Evolutionary conservation across 2,113 vertebrate genomes (phyloP), one percentile per base, ranked within the genome.

Genomic region (Leucoraja erinaceus): DNA sequence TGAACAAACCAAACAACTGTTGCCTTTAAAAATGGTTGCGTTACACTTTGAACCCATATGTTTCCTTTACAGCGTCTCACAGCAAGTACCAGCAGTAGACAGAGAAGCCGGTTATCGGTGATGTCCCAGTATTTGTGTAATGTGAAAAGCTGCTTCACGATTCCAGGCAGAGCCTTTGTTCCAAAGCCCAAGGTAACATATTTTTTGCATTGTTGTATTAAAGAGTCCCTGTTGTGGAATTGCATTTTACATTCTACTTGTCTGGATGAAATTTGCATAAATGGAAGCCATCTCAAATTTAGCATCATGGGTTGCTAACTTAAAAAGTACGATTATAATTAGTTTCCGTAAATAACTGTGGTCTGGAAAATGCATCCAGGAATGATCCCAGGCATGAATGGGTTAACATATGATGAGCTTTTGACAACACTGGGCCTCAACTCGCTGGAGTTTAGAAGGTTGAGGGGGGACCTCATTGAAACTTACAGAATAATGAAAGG

Each of bases 101-200:
- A 99, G 92, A 97, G 98, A 59, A 98, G 98, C 93, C 97, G 99
- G 31, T 96, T 99, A 77, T 99, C 99, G 63, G 8, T 99, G 92
- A 98, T 99, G 98, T 96, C 98, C 79, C 99, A 99, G 95, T 96
- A 98, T 94, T 97, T 99, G 93, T 98, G 98, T 94, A 95, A 92
- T 0, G 98, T 99, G 54, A 95, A 94, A 83, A 97, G 94, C 94
- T 93, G 97, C 94, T 98, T 99, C 59, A 94, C 96, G 56, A 99
- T 99, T 95, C 97, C 98, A 0, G 98, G 98, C 33, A 94, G 94
- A 93, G 98, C 98, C 74, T 99, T 99, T 77, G 94, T 99, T 93
- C 99, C 99, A 93, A 98, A 98, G 93, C 98, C 99, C 81, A 88
- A 98, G 96, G 99, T 99, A 95, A 95, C 96, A 93, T n/a, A 20